Percentiles rank a stretch among this genome's conserved stretches.
Conservation (phyloP, 2,113 vertebrate genomes). For the Todiramphus saurophagus region DNA sequence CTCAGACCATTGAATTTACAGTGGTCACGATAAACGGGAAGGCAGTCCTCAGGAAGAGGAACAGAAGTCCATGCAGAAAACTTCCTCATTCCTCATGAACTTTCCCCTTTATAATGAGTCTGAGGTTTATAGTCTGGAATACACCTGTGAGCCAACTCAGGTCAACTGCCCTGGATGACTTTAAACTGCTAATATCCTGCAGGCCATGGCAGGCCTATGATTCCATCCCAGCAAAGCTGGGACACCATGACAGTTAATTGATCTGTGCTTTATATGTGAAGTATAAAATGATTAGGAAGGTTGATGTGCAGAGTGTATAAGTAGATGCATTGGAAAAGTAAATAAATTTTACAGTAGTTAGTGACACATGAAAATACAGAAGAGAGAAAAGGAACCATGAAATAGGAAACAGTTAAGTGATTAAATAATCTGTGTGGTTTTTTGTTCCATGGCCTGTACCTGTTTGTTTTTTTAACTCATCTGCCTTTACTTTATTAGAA, state of each 20-base stretch:
- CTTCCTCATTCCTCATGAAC: not conserved
- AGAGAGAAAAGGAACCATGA: not conserved
- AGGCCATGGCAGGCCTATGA: too few relatives aligned
- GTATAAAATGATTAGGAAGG: not conserved
- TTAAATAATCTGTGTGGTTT: not conserved
- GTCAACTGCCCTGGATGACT: too few relatives aligned
- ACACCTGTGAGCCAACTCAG: too few relatives aligned
- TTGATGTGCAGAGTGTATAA: rapidly evolving
- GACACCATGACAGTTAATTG: not conserved
- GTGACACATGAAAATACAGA: not conserved
- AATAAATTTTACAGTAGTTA: not conserved
- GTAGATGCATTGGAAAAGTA: not conserved
- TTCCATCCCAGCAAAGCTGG: too few relatives aligned
- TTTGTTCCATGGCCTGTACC: not conserved
- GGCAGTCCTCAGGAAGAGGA: not conserved
- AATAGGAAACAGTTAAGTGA: not conserved
- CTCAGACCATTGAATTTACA: not conserved
- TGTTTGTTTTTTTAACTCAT: not conserved
- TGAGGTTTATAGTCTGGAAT: too few relatives aligned
- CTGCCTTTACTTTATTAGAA: not conserved
- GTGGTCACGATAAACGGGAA: not conserved
- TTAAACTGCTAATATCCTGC: too few relatives aligned
- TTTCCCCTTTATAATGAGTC: not conserved
- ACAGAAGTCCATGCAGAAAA: not conserved
- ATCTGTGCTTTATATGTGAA: not conserved